Conservation (phyloP, 2,113 vertebrate genomes). For the Oriolus oriolus region DNA sequence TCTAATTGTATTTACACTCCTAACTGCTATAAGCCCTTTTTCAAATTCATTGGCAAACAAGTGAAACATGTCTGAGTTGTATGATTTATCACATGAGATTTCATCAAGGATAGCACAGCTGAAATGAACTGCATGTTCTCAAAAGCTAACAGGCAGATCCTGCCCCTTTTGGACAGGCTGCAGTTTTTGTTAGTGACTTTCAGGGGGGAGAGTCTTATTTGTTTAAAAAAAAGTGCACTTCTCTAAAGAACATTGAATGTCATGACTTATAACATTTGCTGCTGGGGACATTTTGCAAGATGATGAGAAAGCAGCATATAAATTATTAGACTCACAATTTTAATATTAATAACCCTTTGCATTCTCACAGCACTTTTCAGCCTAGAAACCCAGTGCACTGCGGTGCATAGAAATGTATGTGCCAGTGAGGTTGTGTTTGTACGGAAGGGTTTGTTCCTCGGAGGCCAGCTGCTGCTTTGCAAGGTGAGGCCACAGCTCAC, state of each 20-base stretch:
- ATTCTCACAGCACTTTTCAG: not conserved
- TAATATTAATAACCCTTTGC: not conserved
- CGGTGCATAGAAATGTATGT: not conserved
- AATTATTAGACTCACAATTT: not conserved
- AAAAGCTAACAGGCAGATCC: not conserved
- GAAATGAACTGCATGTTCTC: not conserved
- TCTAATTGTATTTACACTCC: constrained; percentile 63
- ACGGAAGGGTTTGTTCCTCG: not conserved
- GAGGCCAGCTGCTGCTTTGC: not conserved
- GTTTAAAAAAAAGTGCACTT: not conserved
- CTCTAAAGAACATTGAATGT: constrained; percentile 4
- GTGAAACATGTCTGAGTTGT: constrained; percentile 40
- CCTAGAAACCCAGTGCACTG: not conserved
- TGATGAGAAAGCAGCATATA: not conserved
- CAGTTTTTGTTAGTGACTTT: not conserved
- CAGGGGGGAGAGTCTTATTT: not conserved
- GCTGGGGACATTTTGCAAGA: not conserved
- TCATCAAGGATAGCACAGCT: not conserved
- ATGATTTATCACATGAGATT: constrained; percentile 56
- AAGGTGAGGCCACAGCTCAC: not conserved
- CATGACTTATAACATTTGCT: constrained; percentile 41
- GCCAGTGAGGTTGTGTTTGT: not conserved
- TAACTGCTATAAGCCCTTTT: constrained; percentile 58
- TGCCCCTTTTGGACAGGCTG: not conserved
- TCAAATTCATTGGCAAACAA: constrained; percentile 68